These are phyloP conservation scores for Drosophila kambysellisi DNA, from an alignment of 2,888 invertebrate genomes.

Conservation along the genomic window DNA sequence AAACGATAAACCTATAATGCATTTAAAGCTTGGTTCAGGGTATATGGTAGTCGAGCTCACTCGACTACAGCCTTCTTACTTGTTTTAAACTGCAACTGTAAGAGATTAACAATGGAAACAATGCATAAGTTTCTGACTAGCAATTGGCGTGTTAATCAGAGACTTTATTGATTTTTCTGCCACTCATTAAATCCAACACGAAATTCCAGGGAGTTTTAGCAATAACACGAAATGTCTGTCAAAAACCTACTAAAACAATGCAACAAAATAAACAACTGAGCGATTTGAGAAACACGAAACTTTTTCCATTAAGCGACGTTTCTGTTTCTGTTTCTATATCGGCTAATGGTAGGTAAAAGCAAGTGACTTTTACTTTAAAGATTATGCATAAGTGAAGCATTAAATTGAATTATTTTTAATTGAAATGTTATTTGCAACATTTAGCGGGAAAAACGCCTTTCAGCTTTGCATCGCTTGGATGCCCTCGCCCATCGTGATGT, in stretches of 20 bases:
- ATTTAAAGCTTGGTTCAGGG: too few species aligned
- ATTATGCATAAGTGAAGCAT: slow-evolving; percentile 1
- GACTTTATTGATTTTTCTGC: slow-evolving; percentile 63
- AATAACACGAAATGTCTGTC: slow-evolving; percentile 66
- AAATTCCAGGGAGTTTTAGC: slow-evolving; percentile 32
- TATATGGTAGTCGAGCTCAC: too few species aligned
- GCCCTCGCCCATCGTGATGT: slow-evolving; percentile 34
- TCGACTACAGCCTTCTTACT: too few species aligned
- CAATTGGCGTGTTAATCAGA: slow-evolving; percentile 58
- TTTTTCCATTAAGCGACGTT: slow-evolving; percentile 44
- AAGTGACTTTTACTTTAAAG: slow-evolving; percentile 32
- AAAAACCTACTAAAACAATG: slow-evolving; percentile 30
- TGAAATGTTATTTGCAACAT: slow-evolving; percentile 24
- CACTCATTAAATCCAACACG: slow-evolving; percentile 63
- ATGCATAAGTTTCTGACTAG: slow-evolving; percentile 25
- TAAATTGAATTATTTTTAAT: slow-evolving; percentile 42
- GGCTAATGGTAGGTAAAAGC: slow-evolving; percentile 42
- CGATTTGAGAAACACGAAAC: slow-evolving; percentile 35
- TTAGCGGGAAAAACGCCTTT: slow-evolving; percentile 1
- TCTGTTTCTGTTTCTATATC: neutral
- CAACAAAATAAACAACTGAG: slow-evolving; percentile 30
- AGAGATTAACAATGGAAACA: slow-evolving; percentile 16
- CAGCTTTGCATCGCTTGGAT: slow-evolving; percentile 1
- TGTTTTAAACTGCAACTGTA: neutral
- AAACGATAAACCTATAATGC: too few species aligned